These are phyloP conservation scores for Arremon brunneinucha DNA, from an alignment of 2,797 vertebrate genomes.

Conservation along the genomic window DNA sequence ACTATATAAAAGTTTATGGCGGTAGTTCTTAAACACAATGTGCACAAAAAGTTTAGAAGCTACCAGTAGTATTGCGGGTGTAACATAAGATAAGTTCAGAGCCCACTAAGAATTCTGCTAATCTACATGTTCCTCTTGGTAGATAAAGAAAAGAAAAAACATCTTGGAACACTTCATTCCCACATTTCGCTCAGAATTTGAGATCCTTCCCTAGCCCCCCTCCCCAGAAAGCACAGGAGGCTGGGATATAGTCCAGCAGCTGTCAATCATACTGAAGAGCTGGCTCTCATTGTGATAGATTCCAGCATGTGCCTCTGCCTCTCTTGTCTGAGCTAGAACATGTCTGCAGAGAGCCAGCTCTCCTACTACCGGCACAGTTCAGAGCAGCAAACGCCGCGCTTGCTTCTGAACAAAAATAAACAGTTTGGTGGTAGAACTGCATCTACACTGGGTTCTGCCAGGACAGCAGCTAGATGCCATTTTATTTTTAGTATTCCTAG, in stretches of 20 bases:
- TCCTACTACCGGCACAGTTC: neutral
- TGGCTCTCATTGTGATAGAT: conserved; percentile 25
- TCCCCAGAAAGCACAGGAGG: conserved; percentile 15
- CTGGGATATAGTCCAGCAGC: conserved; percentile 46
- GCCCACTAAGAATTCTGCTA: neutral
- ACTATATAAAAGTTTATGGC: neutral
- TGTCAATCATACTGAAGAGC: conserved; percentile 31
- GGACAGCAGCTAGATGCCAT: conserved; percentile 29
- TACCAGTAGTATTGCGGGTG: neutral
- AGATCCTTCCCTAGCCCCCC: neutral
- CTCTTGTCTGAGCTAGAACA: conserved; percentile 7
- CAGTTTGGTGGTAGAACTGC: conserved; percentile 21
- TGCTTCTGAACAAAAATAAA: conserved; percentile 42
- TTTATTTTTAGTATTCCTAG: conserved; percentile 59
- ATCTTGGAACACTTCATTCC: conserved; percentile 28
- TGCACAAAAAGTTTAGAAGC: neutral
- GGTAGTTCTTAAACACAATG: neutral
- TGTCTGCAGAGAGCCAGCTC: neutral
- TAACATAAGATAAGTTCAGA: neutral
- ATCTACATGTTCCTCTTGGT: neutral
- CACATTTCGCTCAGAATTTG: neutral
- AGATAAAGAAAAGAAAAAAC: neutral
- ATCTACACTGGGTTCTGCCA: conserved; percentile 33
- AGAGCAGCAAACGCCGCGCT: neutral
- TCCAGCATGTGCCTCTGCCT: conserved; percentile 29